Percentiles rank a stretch among this genome's conserved stretches.
phyloP scores from a whole-genome alignment of 2,888 invertebrate species.

The Oscheius onirici region DNA sequence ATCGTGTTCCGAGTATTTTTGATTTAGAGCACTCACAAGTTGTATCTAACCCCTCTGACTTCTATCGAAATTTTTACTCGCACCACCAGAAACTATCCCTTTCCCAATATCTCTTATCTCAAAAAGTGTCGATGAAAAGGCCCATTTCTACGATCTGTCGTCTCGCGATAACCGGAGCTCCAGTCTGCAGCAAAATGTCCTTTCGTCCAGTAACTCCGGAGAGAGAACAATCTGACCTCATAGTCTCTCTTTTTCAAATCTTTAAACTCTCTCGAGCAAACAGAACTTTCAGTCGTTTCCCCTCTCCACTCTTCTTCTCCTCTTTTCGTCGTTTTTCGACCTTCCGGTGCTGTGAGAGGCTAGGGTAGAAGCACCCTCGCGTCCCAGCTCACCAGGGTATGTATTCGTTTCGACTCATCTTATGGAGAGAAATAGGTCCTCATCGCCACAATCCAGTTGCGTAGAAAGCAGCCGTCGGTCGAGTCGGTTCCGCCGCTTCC shows the following conservation, averaged over 20 bases:
- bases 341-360: constrained; percentile 26
- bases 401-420: background rate
- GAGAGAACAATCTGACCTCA: background rate
- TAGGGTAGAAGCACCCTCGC: constrained; percentile 10
- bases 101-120: no score
- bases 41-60: no score
- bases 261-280: background rate
- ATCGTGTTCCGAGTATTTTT: no score
- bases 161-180: no score
- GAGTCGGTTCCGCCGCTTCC: constrained; percentile 52
- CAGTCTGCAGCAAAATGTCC: no score
- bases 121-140: no score
- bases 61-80: no score
- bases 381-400: constrained; percentile 19
- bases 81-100: no score
- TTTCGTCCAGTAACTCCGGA: no score
- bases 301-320: background rate
- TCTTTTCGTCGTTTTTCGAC: background rate
- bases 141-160: no score
- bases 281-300: background rate
- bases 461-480: constrained; percentile 39
- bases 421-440: background rate
- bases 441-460: constrained; percentile 29
- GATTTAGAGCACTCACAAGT: no score
- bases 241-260: background rate